Conservation (phyloP, 2,888 invertebrate genomes). For the Clepsis dumicolana region DNA sequence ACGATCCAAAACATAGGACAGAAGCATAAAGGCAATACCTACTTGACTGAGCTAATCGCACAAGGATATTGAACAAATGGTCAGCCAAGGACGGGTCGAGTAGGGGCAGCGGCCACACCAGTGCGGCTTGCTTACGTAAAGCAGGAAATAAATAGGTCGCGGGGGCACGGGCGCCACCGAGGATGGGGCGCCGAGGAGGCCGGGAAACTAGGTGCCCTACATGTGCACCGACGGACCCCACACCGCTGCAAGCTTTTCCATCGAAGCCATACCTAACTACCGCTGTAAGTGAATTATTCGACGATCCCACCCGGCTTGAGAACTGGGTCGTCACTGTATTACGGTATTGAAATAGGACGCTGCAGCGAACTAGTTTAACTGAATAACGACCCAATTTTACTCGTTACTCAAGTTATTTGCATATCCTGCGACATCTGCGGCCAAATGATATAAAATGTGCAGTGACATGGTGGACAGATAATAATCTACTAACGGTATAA, state of each 20-base stretch:
- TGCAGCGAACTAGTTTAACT: conserved; percentile 6
- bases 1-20: background rate
- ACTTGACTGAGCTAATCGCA: conserved; percentile 16
- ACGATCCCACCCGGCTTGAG: conserved; percentile 46
- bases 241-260: conserved; percentile 53
- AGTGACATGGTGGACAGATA: background rate
- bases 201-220: conserved; percentile 74
- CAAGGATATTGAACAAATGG: conserved; percentile 49
- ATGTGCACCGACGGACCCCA: conserved; percentile 58
- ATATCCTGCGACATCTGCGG: background rate
- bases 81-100: conserved; percentile 47
- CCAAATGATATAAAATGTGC: background rate
- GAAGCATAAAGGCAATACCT: conserved; percentile 9
- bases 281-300: conserved; percentile 61
- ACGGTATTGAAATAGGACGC: conserved; percentile 27
- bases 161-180: conserved; percentile 49
- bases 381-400: background rate
- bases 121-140: conserved; percentile 59
- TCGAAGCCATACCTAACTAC: conserved; percentile 49
- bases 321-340: conserved; percentile 35
- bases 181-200: conserved; percentile 39
- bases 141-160: conserved; percentile 74
- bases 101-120: conserved; percentile 33
- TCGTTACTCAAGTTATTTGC: background rate
- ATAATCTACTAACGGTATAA: too few relatives aligned